phyloP scores from a whole-genome alignment of 2,113 vertebrate genomes.

The Crotalus tigris region DNA sequence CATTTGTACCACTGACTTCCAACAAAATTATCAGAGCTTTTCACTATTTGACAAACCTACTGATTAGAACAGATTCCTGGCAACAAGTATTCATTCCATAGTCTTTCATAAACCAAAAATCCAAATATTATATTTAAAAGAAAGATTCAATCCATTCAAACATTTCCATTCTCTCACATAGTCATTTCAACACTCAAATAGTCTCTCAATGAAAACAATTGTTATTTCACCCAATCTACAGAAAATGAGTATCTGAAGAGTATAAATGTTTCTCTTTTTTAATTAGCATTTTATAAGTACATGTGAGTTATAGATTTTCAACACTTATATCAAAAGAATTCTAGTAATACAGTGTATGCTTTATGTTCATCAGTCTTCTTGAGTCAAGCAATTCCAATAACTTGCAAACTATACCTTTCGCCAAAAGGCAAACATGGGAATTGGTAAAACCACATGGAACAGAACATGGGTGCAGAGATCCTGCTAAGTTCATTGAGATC shows the following conservation, averaged over 20 bases:
- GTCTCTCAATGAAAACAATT: slow-evolving; percentile 24
- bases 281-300: slow-evolving; percentile 39
- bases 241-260: slow-evolving; percentile 1
- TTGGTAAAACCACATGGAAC: neutral
- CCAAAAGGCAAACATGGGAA: neutral
- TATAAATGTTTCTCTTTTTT: neutral
- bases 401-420: neutral
- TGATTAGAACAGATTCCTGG: neutral
- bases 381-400: neutral
- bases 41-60: neutral
- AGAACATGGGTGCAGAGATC: neutral
- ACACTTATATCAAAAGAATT: neutral
- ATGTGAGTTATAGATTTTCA: neutral
- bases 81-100: neutral
- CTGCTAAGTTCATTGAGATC: neutral
- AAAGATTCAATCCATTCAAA: slow-evolving; percentile 16
- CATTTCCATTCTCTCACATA: slow-evolving; percentile 32
- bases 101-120: slow-evolving; percentile 19
- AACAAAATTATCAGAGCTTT: neutral
- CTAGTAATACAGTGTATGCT: neutral
- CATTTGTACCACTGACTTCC: neutral
- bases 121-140: slow-evolving; percentile 5
- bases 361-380: neutral
- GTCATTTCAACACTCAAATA: neutral
- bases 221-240: slow-evolving; percentile 26